Evolutionary conservation across 1,140 invertebrate genomes (phyloP), one percentile per base, ranked within the genome.

Genomic region (Holotrichia oblita): DNA sequence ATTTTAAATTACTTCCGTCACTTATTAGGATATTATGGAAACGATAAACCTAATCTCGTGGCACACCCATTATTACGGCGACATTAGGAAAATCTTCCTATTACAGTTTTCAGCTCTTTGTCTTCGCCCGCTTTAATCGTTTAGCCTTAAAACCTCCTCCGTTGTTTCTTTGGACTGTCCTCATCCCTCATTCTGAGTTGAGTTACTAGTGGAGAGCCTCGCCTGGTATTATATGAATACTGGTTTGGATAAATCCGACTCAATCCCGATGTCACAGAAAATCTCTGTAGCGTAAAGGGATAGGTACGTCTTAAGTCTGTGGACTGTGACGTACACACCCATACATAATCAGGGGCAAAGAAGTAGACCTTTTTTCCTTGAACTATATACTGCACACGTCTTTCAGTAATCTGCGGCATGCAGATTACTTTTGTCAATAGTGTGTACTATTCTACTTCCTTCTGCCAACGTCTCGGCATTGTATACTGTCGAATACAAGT

Each of bases 381-480:
- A 55, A 55, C 48, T 55, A 55, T 55, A n/a, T n/a, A 55, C 48
- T 55, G 48, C 48, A 55, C 48, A 14, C 48, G 48, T 55, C 48
- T 55, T 55, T 17, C 48, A 55, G 48, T 55, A 55, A 55, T 55
- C 48, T 55, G 48, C 6, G 14, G n/a, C 48, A 55, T 55, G 48
- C 17, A 55, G n/a, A n/a, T 55, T 55, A n/a, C 48, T 55, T 55
- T 55, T 55, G 48, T 55, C 48, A 55, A 55, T 55, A n/a, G 48
- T 55, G 48, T 55, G 48, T 55, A 55, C n/a, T 55, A 55, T 6
- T 48, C n/a, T n/a, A n/a, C n/a, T n/a, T n/a, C n/a, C n/a, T n/a
- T n/a, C n/a, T n/a, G n/a, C n/a, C n/a, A n/a, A n/a, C n/a, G n/a
- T n/a, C n/a, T n/a, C n/a, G n/a, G n/a, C n/a, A n/a, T n/a, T n/a